Evolutionary conservation across 64 coral and sea anemone genomes (phyloP), one percentile per base, ranked within the genome.

Genomic region (Cladopsammia gracilis): DNA sequence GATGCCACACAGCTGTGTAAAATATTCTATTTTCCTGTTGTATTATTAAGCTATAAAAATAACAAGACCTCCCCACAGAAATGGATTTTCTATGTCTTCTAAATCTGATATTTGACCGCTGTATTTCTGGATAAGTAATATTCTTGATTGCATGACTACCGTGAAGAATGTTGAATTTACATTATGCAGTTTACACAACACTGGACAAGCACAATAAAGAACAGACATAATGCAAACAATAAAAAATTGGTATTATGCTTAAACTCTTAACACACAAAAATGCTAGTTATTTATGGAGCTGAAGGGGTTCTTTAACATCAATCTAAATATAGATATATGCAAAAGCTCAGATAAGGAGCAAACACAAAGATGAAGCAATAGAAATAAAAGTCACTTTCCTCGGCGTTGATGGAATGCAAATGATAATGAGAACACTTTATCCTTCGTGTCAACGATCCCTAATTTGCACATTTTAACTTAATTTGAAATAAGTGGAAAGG

Each of bases 151-250:
- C 80, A 84, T 84, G 80, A 84, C 80, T 51, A n/a, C 61, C 3
- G 19, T n/a, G 43, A 50, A 14, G 42, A 48, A 68, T 51, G 58
- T 64, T 22, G 34, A 65, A 66, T 48, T 66, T 65, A 48, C 22
- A 50, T 84, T 24, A 68, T 58, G 58, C 10, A 24, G 80, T 84
- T 84, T 84, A 84, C 62, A 84, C 61, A 84, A 84, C 80, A 49
- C 45, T 84, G 80, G 18, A 50, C 45, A 68, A 10, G 9, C 0
- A 84, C 45, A 84, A 84, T 67, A 51, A 7, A 14, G 19, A 84
- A 48, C 79, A 49, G 26, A 67, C 45, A 84, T 6, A 84, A 20
- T 22, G 42, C 62, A 67, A 84, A 84, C 80, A 84, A 84, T 65
- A 66, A 47, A 82, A 49, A 18, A 64, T 16, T 48, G 18, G 44